phyloP scores from a whole-genome alignment of 2,888 invertebrate species.

The Thalpophila matura region DNA sequence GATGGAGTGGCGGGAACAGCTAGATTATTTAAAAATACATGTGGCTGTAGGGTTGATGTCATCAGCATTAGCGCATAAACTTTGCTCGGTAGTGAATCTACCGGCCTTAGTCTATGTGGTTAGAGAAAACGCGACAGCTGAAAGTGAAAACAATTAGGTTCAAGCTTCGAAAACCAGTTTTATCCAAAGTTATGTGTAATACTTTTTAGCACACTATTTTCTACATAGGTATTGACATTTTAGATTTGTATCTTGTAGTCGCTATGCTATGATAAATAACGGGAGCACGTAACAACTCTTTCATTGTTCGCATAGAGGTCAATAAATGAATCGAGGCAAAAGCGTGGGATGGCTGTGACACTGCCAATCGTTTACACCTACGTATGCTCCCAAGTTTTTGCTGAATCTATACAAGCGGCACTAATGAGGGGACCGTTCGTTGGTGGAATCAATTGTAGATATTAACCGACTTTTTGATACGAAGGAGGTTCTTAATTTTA shows the following conservation, averaged over 20 bases:
- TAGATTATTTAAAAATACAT: not conserved
- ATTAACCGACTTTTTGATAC: constrained; percentile 5
- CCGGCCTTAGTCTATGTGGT: not conserved
- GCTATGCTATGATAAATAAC: constrained; percentile 51
- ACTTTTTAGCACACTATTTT: not conserved
- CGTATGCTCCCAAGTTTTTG: constrained; percentile 66
- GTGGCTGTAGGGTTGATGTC: not conserved
- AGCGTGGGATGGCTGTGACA: constrained; percentile 80
- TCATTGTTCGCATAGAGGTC: constrained; percentile 75
- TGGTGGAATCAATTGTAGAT: constrained; percentile 62
- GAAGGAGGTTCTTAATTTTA: not conserved
- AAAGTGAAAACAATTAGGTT: not conserved
- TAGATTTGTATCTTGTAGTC: constrained; percentile 36
- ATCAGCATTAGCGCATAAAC: not conserved
- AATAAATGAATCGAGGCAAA: constrained; percentile 72
- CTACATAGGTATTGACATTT: constrained; percentile 1
- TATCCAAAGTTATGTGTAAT: no score
- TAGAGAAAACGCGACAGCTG: not conserved
- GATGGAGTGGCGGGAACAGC: no score
- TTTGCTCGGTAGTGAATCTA: not conserved
- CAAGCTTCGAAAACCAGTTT: no score
- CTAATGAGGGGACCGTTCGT: constrained; percentile 66
- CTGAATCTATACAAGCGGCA: constrained; percentile 58
- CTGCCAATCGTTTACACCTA: constrained; percentile 69
- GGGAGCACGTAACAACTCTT: constrained; percentile 48